phyloP scores from a whole-genome alignment of 1,140 invertebrate genomes.

The Prorops nasuta region DNA sequence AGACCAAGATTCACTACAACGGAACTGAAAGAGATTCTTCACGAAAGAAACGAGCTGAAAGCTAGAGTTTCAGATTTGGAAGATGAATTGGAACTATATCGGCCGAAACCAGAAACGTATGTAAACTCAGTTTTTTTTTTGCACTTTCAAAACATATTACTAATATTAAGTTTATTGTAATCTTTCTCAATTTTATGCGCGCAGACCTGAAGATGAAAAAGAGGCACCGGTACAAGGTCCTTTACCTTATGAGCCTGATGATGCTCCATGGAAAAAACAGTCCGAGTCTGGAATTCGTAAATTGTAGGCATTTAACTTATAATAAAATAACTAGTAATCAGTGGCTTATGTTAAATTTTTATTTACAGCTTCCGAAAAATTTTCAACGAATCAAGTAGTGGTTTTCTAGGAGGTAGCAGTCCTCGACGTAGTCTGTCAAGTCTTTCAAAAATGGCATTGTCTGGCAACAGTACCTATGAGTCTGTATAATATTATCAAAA shows the following conservation, averaged over 20 bases:
- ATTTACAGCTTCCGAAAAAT: conserved; percentile 67
- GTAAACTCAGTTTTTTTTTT: conserved; percentile 14
- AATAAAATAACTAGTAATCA: conserved; percentile 2
- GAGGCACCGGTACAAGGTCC: conserved; percentile 93
- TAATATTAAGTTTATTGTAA: no score
- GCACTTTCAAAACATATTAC: no score
- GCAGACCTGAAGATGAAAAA: conserved; percentile 62
- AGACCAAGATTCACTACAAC: conserved; percentile 85
- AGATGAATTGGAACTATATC: conserved; percentile 77
- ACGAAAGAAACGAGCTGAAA: conserved; percentile 87
- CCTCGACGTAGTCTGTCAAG: conserved; percentile 70
- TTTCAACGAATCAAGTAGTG: conserved; percentile 65
- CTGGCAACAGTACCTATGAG: conserved; percentile 55
- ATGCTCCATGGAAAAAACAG: conserved; percentile 86
- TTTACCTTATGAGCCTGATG: conserved; percentile 91
- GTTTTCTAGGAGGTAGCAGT: conserved; percentile 61
- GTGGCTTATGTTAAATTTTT: conserved; percentile 12
- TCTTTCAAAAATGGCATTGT: conserved; percentile 70
- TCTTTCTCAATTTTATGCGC: not conserved
- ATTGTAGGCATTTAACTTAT: conserved; percentile 72
- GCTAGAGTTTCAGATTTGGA: conserved; percentile 81
- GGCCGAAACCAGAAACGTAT: conserved; percentile 61
- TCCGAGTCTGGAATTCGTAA: conserved; percentile 85
- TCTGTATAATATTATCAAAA: conserved; percentile 33
- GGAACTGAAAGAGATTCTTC: conserved; percentile 84